Base-by-base conservation (phyloP, 1,140 invertebrate genomes). In the Carposina sasakii region DNA sequence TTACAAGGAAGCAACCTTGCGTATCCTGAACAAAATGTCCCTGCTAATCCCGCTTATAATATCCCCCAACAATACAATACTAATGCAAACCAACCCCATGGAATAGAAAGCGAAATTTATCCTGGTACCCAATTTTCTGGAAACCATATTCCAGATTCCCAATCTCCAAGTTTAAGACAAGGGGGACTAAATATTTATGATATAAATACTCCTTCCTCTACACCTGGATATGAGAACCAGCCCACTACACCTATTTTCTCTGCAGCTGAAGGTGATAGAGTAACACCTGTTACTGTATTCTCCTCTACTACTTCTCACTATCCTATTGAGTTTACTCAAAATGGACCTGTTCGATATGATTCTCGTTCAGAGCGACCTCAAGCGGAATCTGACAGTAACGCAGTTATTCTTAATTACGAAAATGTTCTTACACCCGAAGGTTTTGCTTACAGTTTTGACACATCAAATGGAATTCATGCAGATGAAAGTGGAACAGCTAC, bases 381-480 rank as follows among this genome's bases (percentile, higher is more conserved):
- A 59, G 60, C 63, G n/a, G 60, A 67, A 56, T 20, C 30, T 26
- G 74, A 81, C 15, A 63, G 63, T 61, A 64, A 65, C 45, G 74
- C 76, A 22, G 26, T 57, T 2, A 71, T 73, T 19, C 15, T 79
- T 0, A 75, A 71, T 42, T 76, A 79, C 30, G 60, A 77, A 12
- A 77, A 70, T 34, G n/a, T 54, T 37, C 70, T 88, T 1, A 86
- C 86, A 50, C 85, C 87, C 1, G 89, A 89, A 52, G 87, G 88
- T 48, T 82, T 74, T 50, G 63, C 73, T 23, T 89, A 90, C 61
- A 68, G 67, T 52, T 91, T 86, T 71, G 89, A 91, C 59, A 89
- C 90, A 2, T 89, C 81, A 1, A 90, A 92, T 63, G 90, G 89
- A 17, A 90, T 91, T 33, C 70, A 85, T 28, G 87, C 74, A 3